phyloP scores from a whole-genome alignment of 2,113 vertebrate genomes.

The Hypomesus transpacificus region DNA sequence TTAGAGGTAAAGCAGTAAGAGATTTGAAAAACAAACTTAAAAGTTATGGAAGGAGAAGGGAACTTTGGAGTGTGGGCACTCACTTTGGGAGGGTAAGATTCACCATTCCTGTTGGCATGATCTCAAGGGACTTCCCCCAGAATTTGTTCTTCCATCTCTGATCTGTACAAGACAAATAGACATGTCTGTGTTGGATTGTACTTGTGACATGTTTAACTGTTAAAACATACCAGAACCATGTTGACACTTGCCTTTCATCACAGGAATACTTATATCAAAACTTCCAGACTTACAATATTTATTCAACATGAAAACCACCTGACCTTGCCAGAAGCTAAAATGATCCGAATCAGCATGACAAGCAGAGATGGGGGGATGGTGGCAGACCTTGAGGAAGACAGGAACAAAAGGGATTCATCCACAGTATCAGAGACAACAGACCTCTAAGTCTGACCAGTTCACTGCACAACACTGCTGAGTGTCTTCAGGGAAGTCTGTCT shows the following conservation, averaged over 20 bases:
- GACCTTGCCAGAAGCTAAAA: slow-evolving; percentile 93
- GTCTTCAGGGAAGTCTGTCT: background rate
- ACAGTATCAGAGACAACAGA: no score
- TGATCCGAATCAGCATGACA: slow-evolving; percentile 86
- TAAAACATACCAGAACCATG: no score
- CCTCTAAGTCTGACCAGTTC: background rate
- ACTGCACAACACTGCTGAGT: background rate
- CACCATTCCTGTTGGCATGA: slow-evolving; percentile 82
- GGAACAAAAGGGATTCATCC: background rate
- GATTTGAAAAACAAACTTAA: background rate
- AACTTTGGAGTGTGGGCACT: slow-evolving; percentile 25
- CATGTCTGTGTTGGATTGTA: no score
- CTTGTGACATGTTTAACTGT: no score
- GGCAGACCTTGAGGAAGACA: slow-evolving; percentile 74
- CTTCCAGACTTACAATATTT: background rate
- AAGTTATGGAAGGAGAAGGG: background rate
- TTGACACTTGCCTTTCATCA: no score
- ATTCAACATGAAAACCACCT: no score
- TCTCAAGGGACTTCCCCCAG: slow-evolving; percentile 93
- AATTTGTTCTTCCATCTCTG: slow-evolving; percentile 97
- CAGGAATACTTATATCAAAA: background rate
- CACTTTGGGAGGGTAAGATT: slow-evolving; percentile 83
- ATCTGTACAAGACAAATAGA: slow-evolving; percentile 61
- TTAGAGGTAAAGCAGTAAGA: background rate
- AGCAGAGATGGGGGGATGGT: slow-evolving; percentile 85